A percentile compares a stretch with the other conserved stretches of the same genome.
Evolutionary conservation across 2,797 vertebrate species (phyloP).

Genomic region (Acrossocheilus fasciatus): DNA sequence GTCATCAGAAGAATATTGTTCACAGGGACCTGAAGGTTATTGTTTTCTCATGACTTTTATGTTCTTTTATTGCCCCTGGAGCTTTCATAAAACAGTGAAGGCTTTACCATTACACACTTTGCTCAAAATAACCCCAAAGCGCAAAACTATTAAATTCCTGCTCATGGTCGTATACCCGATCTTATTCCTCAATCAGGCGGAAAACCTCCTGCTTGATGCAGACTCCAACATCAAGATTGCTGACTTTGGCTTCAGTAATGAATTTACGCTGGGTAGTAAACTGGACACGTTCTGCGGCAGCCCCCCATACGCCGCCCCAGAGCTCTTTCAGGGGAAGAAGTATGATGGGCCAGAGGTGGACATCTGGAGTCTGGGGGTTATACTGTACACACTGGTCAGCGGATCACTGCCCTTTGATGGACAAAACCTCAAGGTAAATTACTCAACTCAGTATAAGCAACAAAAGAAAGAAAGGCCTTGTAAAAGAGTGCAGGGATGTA

Average conservation of each 20-base stretch:
- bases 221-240: constrained; percentile 94
- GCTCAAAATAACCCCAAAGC: background rate
- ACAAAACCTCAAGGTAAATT: constrained; percentile 92
- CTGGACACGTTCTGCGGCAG: constrained; percentile 94
- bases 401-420: constrained; percentile 97
- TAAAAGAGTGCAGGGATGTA: background rate
- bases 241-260: constrained; percentile 93
- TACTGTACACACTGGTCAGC: constrained; percentile 95
- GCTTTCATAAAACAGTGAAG: constrained; percentile 12
- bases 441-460: constrained; percentile 25
- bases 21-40: constrained; percentile 93
- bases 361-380: constrained; percentile 94
- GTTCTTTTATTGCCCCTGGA: constrained; percentile 1
- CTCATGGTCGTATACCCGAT: constrained; percentile 2
- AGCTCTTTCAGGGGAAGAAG: constrained; percentile 92
- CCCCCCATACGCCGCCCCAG: constrained; percentile 82
- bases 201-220: constrained; percentile 91
- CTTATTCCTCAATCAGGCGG: constrained; percentile 78
- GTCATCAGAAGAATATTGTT: constrained; percentile 94
- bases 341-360: constrained; percentile 93
- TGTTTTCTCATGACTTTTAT: constrained; percentile 14
- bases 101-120: constrained; percentile 15
- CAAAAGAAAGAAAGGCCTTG: background rate
- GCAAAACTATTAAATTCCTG: background rate
- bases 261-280: constrained; percentile 90